phyloP scores from a whole-genome alignment of 2,113 vertebrate genomes.

The Dasyornis broadbenti region DNA sequence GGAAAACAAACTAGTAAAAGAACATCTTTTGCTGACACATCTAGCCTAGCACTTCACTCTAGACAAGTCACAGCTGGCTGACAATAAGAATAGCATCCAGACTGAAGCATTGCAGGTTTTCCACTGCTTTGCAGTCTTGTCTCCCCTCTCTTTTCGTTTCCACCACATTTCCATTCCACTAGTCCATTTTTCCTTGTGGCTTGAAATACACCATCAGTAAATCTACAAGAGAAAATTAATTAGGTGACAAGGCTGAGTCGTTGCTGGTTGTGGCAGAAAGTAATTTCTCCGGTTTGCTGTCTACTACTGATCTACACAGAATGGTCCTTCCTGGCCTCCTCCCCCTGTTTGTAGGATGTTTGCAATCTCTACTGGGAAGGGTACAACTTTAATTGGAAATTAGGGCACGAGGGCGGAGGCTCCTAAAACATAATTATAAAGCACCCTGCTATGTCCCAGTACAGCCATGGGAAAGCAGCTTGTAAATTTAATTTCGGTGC shows the following conservation, averaged over 20 bases:
- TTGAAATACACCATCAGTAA: neutral
- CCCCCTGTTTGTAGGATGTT: neutral
- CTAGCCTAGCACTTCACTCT: neutral
- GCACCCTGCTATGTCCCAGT: neutral
- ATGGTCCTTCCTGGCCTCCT: neutral
- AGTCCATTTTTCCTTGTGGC: neutral
- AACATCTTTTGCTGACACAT: neutral
- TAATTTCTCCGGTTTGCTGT: neutral
- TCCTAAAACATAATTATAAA: constrained; percentile 50
- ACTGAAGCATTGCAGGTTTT: neutral
- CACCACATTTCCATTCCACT: neutral
- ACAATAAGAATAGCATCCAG: neutral
- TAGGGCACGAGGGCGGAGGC: constrained; percentile 40
- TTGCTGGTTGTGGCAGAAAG: neutral
- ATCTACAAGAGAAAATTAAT: neutral
- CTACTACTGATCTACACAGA: neutral
- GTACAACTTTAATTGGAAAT: constrained; percentile 48
- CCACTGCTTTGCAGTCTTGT: neutral
- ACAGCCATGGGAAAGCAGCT: constrained; percentile 57
- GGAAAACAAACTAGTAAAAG: neutral
- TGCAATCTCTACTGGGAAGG: constrained; percentile 33
- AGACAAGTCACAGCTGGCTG: neutral
- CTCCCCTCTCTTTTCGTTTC: neutral
- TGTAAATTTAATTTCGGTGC: constrained; percentile 10
- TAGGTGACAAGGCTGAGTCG: neutral